Conservation (phyloP, 2,797 vertebrate genomes). For the Trachurus trachurus region DNA sequence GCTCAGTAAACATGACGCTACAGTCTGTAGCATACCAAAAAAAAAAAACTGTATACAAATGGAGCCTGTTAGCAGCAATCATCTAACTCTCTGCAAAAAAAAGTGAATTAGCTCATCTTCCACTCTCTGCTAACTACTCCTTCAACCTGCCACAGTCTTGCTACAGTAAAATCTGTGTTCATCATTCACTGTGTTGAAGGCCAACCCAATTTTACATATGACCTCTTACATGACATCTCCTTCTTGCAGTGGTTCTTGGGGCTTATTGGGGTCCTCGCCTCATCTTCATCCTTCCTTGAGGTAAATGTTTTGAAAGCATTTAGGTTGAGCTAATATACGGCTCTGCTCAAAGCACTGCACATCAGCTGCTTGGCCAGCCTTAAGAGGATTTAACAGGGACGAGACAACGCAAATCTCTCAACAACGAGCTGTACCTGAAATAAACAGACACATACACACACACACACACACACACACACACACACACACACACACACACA, state of each 20-base stretch:
- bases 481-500: constrained; percentile 6
- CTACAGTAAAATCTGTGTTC: constrained; percentile 7
- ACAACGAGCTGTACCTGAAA: constrained; percentile 52
- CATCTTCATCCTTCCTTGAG: constrained; percentile 89
- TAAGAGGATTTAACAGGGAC: constrained; percentile 67
- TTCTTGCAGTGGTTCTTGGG: constrained; percentile 86
- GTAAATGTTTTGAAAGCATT: constrained; percentile 77
- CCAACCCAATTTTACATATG: constrained; percentile 7
- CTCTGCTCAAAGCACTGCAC: constrained; percentile 48
- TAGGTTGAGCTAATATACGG: constrained; percentile 34
- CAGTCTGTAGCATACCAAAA: neutral
- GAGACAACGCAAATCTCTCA: constrained; percentile 49
- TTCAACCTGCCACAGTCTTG: neutral
- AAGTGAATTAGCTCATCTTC: neutral
- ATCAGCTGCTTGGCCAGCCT: constrained; percentile 59
- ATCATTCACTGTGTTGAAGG: constrained; percentile 18
- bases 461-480: constrained; percentile 2
- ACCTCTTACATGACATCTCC: constrained; percentile 58
- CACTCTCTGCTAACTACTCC: neutral
- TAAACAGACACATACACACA: constrained; percentile 37
- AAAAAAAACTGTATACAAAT: neutral
- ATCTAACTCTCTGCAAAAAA: neutral
- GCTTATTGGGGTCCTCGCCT: constrained; percentile 84
- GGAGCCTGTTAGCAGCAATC: neutral
- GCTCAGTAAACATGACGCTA: neutral